Base-by-base conservation (phyloP, 2,797 vertebrate genomes). In the Babyrousa celebensis region DNA sequence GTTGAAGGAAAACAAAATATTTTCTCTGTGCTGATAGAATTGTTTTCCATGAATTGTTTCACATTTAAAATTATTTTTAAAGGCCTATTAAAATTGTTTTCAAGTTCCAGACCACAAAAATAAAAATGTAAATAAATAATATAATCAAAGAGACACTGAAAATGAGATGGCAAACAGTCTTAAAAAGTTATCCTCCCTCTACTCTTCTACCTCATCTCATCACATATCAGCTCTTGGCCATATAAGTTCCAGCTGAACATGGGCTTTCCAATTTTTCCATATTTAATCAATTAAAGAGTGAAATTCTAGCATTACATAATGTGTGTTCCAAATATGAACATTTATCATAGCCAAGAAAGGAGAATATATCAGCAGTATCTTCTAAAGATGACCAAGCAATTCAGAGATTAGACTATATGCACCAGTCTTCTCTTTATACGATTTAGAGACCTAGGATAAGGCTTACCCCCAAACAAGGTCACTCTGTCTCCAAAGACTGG, bases 271-370 rank as follows among this genome's bases (percentile, higher is more conserved):
- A 29, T 60, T 87, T 96, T 89, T 75, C 72, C 95, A 95, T 85
- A 97, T 97, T 97, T 96, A 97, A 89, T 82, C 52, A 85, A 93
- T 97, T 97, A 96, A 80, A 94, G 27, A 77, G 5, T 85, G 32
- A 96, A 96, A 63, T 27, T 25, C 67, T 15, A 90, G 60, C 15
- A 85, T 97, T 85, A 85, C 48, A 62, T 82, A 85, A 58, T 18
- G 91, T 85, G 87, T 82, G 78, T 85, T 94, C 52, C 91, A 96
- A 96, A 94, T 85, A 32, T 90, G 25, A 95, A 95, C 89, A 92
- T 72, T 82, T 94, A 85, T 91, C 94, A 60, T 71, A 60, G 43
- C 68, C 62, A 77, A 80, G 43, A 93, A 95, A 93, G 75, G 29
- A 27, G 54, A 96, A 75, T 14, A 67, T 67, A 65, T 32, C 87